Conservation (phyloP, 2,797 vertebrate genomes). For the Gallinago solitaria region DNA sequence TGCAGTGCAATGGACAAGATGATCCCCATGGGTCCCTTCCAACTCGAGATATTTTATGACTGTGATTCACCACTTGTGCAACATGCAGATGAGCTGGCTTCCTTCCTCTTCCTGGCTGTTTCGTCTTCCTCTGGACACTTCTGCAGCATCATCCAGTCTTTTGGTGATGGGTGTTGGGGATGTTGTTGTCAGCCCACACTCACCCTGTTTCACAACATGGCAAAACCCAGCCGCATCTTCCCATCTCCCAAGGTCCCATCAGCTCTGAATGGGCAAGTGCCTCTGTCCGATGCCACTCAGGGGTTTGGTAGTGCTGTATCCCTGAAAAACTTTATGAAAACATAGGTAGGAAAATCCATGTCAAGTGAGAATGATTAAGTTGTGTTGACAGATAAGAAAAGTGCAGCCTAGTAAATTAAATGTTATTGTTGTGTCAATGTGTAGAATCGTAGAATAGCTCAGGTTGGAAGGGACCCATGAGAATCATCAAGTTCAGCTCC, state of each 20-base stretch:
- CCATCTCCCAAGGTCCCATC: accelerated
- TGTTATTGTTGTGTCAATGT: accelerated
- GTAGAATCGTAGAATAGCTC: not conserved
- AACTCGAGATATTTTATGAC: not conserved
- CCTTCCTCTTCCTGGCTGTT: not conserved
- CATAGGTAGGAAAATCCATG: not conserved
- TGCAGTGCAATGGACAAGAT: no score
- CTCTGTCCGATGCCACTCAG: accelerated
- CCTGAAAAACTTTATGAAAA: not conserved
- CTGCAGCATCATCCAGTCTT: not conserved
- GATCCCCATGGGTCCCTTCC: not conserved
- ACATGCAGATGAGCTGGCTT: not conserved
- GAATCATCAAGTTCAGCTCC: not conserved
- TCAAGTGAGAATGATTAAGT: not conserved
- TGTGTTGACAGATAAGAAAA: not conserved
- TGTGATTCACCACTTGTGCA: not conserved
- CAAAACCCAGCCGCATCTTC: not conserved
- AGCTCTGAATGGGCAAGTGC: accelerated
- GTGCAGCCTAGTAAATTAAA: not conserved
- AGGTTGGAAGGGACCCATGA: not conserved
- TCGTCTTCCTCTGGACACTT: not conserved
- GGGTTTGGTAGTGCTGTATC: not conserved
- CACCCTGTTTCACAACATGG: not conserved
- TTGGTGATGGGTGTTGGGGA: not conserved
- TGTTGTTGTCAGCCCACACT: not conserved